Evolutionary conservation across 2,888 invertebrate species (phyloP), one percentile per base, ranked within the genome.

Genomic region (Aphodius granarius): DNA sequence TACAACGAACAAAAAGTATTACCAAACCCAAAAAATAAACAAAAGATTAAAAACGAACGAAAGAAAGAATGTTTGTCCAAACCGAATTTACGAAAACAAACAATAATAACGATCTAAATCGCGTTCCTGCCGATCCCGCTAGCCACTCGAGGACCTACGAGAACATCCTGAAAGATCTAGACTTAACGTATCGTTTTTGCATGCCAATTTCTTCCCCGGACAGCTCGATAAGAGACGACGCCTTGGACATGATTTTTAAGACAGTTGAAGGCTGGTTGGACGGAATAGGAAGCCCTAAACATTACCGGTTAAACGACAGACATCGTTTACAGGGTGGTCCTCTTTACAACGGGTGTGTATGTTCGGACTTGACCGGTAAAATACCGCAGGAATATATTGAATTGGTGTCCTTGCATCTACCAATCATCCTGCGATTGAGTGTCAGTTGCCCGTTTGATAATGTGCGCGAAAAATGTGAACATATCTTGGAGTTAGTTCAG

Each of bases 371-470:
- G 81, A 76, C 85, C 16, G 80, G 81, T 71, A 86, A 86, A 73
- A 83, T 85, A 78, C 86, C 89, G 15, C 88, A 88, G 81, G 89
- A 89, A 82, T 89, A 89, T 78, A 82, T 89, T 79, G 89, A 89
- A 74, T 84, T 89, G 79, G 89, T 90, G 73, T 88, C 88, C 68
- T 83, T 90, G 73, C 89, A 90, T 83, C 85, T 91, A 78, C 90
- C 91, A 43, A 90, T 90, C 80, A 89, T 91, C 80, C 85, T 91
- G 72, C 86, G 91, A 81, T 87, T 91, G 75, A 89, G 90, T 74
- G 86, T 89, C 80, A 89, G 89, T 83, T 91, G 91, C 83, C 91
- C 91, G 5, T 91, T 91, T 81, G 86, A 88, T 78, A 91, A 91
- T 83, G 89, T 91, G 73, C 86, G 91, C 80, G 89, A 89, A 81